Evolutionary conservation across 2,113 vertebrate genomes (phyloP), one percentile per base, ranked within the genome.

Genomic region (Cinclus cinclus): DNA sequence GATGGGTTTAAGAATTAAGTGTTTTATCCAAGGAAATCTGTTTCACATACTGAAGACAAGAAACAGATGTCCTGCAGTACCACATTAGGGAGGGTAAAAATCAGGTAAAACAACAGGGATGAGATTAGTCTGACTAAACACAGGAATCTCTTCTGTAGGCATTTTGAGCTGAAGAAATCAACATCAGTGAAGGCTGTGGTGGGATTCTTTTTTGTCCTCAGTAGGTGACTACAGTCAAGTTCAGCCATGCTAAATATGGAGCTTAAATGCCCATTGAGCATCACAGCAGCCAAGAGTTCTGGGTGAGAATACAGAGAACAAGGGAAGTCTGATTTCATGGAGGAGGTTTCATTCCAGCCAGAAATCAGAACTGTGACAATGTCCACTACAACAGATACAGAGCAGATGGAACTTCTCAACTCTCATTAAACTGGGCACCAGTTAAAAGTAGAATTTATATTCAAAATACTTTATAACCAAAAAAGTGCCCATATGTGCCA

Each of bases 121-220:
- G 20, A 41, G 68, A 86, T 89, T 69, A 81, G 13, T 58, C 59
- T 89, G 80, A 81, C 77, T 56, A 83, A 94, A 90, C 52, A 89
- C 35, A 70, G 80, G 28, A 58, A 17, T 81, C 83, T 89, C 81
- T 82, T 71, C 59, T 50, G 23, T 46, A 55, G 39, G 60, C 21
- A 44, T 79, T 74, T 75, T 82, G 74, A 86, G 37, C 27, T 73
- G 70, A 92, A 77, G 68, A 86, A 59, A 41, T 42, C 52, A 75
- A 24, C 16, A 42, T 13, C 56, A 89, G 52, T 55, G 44, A 91
- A 80, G 62, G 28, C 60, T 64, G 47, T 24, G 31, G 17, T 31
- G 47, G 81, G 50, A 67, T 39, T 67, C 6, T 3, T 81, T 91
- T 89, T 71, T 84, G 60, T 60, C 42, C 69, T 78, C 60, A 67